Percentiles rank a stretch among this genome's conserved stretches.
phyloP scores from a whole-genome alignment of 1,140 invertebrate genomes.

The Nomia melanderi region DNA sequence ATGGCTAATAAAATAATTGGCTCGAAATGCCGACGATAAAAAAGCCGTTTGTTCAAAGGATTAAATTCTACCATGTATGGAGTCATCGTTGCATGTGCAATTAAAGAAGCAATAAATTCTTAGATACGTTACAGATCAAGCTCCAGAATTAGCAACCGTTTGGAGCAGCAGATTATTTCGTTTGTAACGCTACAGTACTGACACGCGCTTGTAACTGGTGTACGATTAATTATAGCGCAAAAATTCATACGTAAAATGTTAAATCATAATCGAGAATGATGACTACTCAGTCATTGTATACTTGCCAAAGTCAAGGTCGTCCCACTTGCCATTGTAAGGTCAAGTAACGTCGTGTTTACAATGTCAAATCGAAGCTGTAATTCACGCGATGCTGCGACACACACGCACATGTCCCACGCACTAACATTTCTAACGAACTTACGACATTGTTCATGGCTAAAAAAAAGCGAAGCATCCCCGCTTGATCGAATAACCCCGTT shows the following conservation, averaged over 20 bases:
- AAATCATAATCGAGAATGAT: conserved; percentile 9
- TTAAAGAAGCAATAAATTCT: no score
- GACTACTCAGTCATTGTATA: conserved; percentile 38
- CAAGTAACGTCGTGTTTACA: conserved; percentile 48
- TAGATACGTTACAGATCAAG: not conserved
- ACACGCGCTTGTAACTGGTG: not conserved
- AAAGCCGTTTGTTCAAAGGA: no score
- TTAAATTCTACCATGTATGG: no score
- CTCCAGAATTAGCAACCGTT: not conserved
- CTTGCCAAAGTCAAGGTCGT: conserved; percentile 55
- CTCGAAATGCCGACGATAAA: no score
- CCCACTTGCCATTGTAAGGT: conserved; percentile 51
- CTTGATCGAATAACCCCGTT: conserved; percentile 23
- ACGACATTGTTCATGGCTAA: conserved; percentile 27
- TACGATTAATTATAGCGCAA: not conserved
- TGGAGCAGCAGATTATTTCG: not conserved
- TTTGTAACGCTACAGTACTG: no score
- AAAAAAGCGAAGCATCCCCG: conserved; percentile 25
- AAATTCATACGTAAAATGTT: not conserved
- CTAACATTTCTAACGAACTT: conserved; percentile 38
- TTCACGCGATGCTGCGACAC: conserved; percentile 19
- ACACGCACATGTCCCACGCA: conserved; percentile 32
- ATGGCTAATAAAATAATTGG: no score
- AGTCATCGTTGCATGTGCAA: no score
- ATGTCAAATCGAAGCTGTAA: conserved; percentile 45